Percentiles rank a stretch among this genome's conserved stretches.
Conservation (phyloP, 2,113 vertebrate genomes). For the Formicarius rufipectus region DNA sequence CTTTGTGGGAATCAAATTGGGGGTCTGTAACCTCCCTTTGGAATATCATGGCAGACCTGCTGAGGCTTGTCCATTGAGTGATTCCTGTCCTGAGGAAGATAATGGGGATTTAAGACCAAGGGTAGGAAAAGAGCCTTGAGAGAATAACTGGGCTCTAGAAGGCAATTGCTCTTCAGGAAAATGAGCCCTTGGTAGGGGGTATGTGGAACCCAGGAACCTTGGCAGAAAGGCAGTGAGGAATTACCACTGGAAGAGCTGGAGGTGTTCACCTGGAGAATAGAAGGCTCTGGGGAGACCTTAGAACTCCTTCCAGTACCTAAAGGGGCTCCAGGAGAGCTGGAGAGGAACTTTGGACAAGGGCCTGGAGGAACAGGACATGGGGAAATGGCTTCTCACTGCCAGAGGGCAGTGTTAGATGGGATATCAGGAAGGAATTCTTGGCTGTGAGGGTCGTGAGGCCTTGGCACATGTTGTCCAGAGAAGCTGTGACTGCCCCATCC, state of each 20-base stretch:
- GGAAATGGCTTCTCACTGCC: background rate
- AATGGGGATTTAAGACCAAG: background rate
- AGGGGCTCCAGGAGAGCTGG: background rate
- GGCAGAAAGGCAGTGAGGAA: background rate
- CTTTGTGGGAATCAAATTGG: rapidly evolving
- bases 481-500: background rate
- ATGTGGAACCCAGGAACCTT: background rate
- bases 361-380: background rate
- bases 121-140: background rate
- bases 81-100: background rate
- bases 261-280: background rate
- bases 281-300: rapidly evolving
- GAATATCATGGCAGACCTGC: background rate
- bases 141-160: background rate
- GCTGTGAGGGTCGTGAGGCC: background rate
- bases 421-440: background rate
- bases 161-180: background rate
- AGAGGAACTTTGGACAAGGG: background rate
- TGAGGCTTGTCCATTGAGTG: background rate
- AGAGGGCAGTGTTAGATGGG: background rate
- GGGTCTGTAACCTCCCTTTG: background rate
- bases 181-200: background rate
- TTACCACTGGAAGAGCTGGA: background rate
- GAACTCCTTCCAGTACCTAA: background rate
- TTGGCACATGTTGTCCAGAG: background rate